Conservation (phyloP, 2,888 invertebrate species). For the Phyllotreta striolata region DNA sequence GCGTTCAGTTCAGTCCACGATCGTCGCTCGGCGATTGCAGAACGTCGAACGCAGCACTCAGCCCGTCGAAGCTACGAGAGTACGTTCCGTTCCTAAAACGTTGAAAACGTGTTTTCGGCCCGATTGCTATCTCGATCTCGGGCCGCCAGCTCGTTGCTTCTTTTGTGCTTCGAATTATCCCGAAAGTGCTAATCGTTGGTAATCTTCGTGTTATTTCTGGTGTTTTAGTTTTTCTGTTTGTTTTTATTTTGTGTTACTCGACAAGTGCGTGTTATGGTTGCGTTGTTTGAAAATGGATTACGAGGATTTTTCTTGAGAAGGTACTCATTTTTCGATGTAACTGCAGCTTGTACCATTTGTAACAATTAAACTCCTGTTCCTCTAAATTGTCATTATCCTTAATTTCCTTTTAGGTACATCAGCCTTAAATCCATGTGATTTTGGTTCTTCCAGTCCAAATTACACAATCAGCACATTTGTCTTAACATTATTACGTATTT, state of each 20-base stretch:
- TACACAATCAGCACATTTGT: too few relatives aligned
- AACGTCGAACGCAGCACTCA: slow-evolving; percentile 13
- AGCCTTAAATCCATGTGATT: background rate
- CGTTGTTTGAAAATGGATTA: slow-evolving; percentile 39
- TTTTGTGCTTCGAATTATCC: slow-evolving; percentile 34
- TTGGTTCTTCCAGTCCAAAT: too few relatives aligned
- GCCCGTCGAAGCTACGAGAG: slow-evolving; percentile 20
- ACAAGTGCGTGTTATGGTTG: slow-evolving; percentile 35
- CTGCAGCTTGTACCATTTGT: background rate
- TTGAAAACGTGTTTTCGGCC: slow-evolving; percentile 38
- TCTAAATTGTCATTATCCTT: too few relatives aligned
- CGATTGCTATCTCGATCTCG: slow-evolving; percentile 35
- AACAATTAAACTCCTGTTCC: background rate
- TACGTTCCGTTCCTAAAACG: slow-evolving; percentile 31
- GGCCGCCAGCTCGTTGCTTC: slow-evolving; percentile 27
- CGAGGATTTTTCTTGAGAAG: slow-evolving; percentile 38
- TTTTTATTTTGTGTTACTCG: slow-evolving; percentile 32
- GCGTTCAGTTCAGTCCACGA: slow-evolving; percentile 34
- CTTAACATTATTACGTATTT: too few relatives aligned
- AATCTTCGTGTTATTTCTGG: slow-evolving; percentile 36
- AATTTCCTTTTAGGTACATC: background rate
- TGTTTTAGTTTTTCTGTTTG: slow-evolving; percentile 37
- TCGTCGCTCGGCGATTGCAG: slow-evolving; percentile 33
- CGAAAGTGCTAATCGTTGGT: slow-evolving; percentile 37
- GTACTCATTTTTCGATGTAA: slow-evolving; percentile 10